Percentiles rank a stretch among this genome's conserved stretches.
phyloP scores from a whole-genome alignment of 2,888 invertebrate species.

The Chrysolina oricalcia region DNA sequence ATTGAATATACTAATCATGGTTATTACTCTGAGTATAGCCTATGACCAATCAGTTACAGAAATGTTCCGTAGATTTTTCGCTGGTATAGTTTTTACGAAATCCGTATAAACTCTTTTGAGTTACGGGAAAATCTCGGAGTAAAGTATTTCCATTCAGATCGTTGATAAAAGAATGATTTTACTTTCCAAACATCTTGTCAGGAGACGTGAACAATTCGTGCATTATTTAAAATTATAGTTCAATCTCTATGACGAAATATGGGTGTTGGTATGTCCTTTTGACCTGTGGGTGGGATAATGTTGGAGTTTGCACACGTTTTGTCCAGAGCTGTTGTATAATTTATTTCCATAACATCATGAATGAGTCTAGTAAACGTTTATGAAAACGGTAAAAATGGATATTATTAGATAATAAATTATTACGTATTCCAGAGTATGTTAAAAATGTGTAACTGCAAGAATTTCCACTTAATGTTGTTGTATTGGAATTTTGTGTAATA shows the following conservation, averaged over 20 bases:
- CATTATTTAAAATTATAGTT: conserved; percentile 14
- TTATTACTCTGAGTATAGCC: too few species aligned
- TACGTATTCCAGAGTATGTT: too few species aligned
- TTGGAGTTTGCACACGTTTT: conserved; percentile 2
- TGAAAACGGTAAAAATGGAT: neutral
- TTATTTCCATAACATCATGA: neutral
- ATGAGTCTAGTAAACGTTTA: neutral
- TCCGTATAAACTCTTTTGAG: too few species aligned
- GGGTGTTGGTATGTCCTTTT: conserved; percentile 22
- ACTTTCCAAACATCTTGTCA: neutral
- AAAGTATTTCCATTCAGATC: neutral
- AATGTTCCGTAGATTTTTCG: too few species aligned
- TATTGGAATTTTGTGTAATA: too few species aligned
- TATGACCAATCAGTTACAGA: too few species aligned
- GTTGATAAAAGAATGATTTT: neutral
- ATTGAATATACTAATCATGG: too few species aligned
- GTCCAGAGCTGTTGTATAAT: conserved; percentile 4
- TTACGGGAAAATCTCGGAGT: too few species aligned
- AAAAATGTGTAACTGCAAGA: too few species aligned
- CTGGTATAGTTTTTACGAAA: too few species aligned
- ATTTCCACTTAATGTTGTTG: too few species aligned
- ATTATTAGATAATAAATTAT: too few species aligned
- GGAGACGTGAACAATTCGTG: conserved; percentile 9
- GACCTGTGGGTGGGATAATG: conserved; percentile 5
- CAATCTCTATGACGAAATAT: conserved; percentile 23